Base-by-base conservation (phyloP, 2,888 invertebrate species). In the Cordilura impudica region DNA sequence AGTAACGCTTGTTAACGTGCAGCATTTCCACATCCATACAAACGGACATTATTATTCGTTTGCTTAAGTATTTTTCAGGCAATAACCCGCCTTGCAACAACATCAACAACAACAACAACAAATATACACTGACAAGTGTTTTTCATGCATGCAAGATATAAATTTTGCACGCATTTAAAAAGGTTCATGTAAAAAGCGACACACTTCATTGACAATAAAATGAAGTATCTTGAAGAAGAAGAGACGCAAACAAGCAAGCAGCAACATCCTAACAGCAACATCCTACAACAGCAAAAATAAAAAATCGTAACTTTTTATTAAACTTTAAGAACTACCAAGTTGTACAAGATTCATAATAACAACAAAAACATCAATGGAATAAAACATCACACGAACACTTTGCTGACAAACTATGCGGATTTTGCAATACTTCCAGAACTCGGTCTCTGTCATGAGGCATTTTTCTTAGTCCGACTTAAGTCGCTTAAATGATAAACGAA, bases 91-190 rank as follows among this genome's bases (percentile, higher is more conserved):
- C 65, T 73, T 73, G 73, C 65, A 66, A 63, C 69, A 35, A 66
- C 47, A 70, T 45, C 19, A 26, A 39, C 6, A 23, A 56, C 29
- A 29, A 31, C 19, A 16, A 61, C 54, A 61, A 43, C 67, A 78
- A 69, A 35, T 69, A 71, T 47, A 60, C 66, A 23, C 61, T 75
- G 70, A 75, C 78, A 79, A 79, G 78, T 79, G 78, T 66, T 79
- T 66, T 70, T 73, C 73, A 78, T 73, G 73, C 78, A 69, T 78
- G 69, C 47, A 65, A 73, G 60, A 54, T 74, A 74, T 78, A 78
- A 70, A 78, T 78, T 74, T 74, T 78, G 70, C 70, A 78, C 78
- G 78, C 78, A 79, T 79, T 75, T 63, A 61, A n/a, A n/a, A 66
- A 71, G 78, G 54, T 71, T 61, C 74, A 75, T 79, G 54, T 79